Conservation (phyloP, 2,797 vertebrate genomes). For the Siniperca undulata region DNA sequence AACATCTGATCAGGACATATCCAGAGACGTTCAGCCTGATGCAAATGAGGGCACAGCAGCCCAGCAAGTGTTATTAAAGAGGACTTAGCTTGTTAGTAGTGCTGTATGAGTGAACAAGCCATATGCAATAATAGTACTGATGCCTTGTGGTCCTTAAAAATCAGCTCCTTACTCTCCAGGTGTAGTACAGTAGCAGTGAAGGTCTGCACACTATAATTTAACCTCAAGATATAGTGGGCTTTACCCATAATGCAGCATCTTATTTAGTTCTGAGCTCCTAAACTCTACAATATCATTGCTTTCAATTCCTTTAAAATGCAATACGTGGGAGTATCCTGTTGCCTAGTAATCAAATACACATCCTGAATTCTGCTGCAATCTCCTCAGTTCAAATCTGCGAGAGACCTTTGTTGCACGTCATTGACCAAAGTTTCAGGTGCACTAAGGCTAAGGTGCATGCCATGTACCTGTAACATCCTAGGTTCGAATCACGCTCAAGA, state of each 20-base stretch:
- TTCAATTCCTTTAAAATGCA: not conserved
- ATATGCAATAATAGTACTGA: conserved; percentile 3
- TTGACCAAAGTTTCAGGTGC: not conserved
- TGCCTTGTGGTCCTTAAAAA: not conserved
- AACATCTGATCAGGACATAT: conserved; percentile 31
- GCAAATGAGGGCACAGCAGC: conserved; percentile 36
- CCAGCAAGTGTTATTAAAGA: conserved; percentile 19
- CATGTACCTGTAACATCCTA: not conserved
- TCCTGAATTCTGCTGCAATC: not conserved
- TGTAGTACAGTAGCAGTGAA: not conserved
- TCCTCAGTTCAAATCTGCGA: not conserved
- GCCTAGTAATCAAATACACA: not conserved
- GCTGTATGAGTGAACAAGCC: conserved; percentile 16
- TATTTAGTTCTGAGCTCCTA: not conserved
- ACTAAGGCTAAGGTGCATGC: not conserved
- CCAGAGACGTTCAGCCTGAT: conserved; percentile 33
- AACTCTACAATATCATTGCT: not conserved
- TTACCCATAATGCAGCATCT: not conserved
- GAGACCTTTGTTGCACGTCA: not conserved
- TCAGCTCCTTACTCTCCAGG: not conserved
- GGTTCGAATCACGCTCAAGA: not conserved
- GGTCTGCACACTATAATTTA: not conserved
- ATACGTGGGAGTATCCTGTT: not conserved
- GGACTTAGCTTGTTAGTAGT: conserved; percentile 6
- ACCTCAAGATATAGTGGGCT: not conserved